phyloP scores from a whole-genome alignment of 2,113 vertebrate genomes.

The Porphyrio hochstetteri region DNA sequence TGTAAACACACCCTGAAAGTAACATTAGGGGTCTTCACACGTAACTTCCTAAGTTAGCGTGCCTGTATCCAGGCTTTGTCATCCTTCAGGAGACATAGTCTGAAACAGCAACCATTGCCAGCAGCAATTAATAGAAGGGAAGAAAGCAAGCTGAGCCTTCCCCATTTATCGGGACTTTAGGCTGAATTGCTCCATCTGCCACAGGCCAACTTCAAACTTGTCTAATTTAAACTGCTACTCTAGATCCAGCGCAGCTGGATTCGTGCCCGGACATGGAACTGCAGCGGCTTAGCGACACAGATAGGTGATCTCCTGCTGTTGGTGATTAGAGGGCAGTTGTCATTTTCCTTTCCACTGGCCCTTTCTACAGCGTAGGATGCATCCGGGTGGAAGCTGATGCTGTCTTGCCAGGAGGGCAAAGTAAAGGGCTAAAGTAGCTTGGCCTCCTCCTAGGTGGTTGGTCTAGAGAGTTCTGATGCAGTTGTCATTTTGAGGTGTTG shows the following conservation, averaged over 20 bases:
- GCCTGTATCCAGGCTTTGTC: background rate
- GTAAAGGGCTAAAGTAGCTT: background rate
- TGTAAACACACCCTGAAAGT: background rate
- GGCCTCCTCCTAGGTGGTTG: background rate
- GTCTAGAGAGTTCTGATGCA: accelerated
- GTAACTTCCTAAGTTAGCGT: background rate
- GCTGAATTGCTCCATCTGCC: background rate
- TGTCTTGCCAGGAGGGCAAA: background rate
- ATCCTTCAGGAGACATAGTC: background rate
- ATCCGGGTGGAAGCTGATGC: background rate
- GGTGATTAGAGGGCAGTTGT: background rate
- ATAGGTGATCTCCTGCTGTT: background rate
- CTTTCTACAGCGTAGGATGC: background rate
- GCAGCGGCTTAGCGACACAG: background rate
- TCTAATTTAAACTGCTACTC: background rate
- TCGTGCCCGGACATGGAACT: background rate
- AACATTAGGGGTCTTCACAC: background rate
- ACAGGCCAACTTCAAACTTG: background rate
- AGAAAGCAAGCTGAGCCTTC: background rate
- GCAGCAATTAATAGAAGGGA: background rate
- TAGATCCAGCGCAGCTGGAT: background rate
- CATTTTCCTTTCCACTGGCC: background rate
- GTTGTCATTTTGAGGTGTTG: background rate
- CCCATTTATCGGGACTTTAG: background rate
- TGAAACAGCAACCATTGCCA: background rate